These are phyloP conservation scores for Zygothrica quintamaculata DNA, from an alignment of 2,888 invertebrate species.

Conservation along the genomic window DNA sequence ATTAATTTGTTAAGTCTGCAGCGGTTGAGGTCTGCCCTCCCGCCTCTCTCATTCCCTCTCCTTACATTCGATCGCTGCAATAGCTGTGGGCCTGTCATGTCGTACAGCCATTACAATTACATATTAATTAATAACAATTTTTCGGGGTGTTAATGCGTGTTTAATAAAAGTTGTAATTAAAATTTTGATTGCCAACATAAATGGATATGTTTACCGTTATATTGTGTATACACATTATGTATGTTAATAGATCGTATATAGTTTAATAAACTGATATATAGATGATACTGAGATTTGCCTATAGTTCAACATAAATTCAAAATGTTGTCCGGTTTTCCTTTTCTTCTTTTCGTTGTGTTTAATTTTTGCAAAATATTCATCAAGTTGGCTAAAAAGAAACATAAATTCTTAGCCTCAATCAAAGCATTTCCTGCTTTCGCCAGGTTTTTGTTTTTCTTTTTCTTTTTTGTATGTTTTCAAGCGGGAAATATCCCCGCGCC, in stretches of 20 bases:
- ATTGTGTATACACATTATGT: no score
- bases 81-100: conserved; percentile 54
- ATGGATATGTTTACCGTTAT: conserved; percentile 36
- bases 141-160: conserved; percentile 62
- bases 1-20: conserved; percentile 73
- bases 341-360: neutral
- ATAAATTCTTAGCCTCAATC: conserved; percentile 55
- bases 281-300: neutral
- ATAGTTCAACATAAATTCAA: no score
- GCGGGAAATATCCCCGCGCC: conserved; percentile 2
- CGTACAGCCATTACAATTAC: conserved; percentile 73
- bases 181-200: conserved; percentile 47
- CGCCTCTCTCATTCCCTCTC: neutral
- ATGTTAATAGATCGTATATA: conserved; percentile 14
- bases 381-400: conserved; percentile 31
- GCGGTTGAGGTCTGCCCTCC: neutral
- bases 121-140: conserved; percentile 79
- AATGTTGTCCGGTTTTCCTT: neutral
- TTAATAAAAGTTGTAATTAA: conserved; percentile 55
- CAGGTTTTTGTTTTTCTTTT: no score
- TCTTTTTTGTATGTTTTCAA: no score
- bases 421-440: conserved; percentile 72
- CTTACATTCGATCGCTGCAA: neutral
- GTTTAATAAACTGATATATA: neutral
- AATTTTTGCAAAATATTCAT: conserved; percentile 20